Base-by-base conservation (phyloP, 2,888 invertebrate species). In the Cistogaster globosa region DNA sequence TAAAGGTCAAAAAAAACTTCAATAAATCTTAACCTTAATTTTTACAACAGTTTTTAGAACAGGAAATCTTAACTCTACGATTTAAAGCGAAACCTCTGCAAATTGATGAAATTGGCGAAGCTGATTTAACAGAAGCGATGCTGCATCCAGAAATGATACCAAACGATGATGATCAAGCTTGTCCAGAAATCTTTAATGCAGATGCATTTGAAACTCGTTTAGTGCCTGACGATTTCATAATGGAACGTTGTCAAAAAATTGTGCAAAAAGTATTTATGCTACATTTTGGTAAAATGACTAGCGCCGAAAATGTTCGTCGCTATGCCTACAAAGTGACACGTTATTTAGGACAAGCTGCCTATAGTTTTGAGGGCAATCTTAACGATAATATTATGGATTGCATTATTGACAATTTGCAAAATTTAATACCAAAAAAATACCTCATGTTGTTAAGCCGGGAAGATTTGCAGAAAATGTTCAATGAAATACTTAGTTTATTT, bases 11-110 rank as follows among this genome's bases (percentile, higher is more conserved):
- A 2, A 42, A 2, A 42, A 12, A 42, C 32, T 5, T 7, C 7
- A 1, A 42, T n/a, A 32, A 58, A 36, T 36, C 9, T n/a, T 16
- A 58, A 58, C 11, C 58, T 53, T 20, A 53, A 8, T 53, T 11
- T 53, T 9, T 53, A 53, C 8, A 18, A 16, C 58, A 92, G 92
- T 90, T 89, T 63, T 84, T 92, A 55, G 92, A 92, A 82, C 88
- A 90, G 6, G 92, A 92, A 88, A 92, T 92, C 22, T 90, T 91
- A 45, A 89, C 90, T 1, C 78, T 92, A 16, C 90, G 92, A 0
- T 80, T 91, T n/a, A 92, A 92, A 84, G 88, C 92, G 0, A 92
- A 91, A 76, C 91, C 92, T 0, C 82, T 92, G 45, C 90, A 91
- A 79, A 88, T 91, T 26, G 89, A 89, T 57, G 32, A 32, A 32